Evolutionary conservation across 2,797 vertebrate genomes (phyloP), one percentile per base, ranked within the genome.

Genomic region (Oryzias sinensis): DNA sequence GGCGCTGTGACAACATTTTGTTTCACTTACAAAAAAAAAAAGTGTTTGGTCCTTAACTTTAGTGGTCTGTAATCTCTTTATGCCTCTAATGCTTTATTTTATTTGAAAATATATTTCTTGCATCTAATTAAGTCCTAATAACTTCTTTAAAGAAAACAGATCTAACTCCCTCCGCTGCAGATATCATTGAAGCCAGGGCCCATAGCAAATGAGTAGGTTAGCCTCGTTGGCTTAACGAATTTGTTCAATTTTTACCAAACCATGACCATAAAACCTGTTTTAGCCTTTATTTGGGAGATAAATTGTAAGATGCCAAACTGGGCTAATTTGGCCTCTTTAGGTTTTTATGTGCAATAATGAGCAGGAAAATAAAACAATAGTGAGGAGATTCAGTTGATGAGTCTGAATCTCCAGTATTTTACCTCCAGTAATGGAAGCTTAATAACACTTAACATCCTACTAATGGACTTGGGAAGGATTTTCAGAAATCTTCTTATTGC

Each of bases 361-460:
- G 33, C 33, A 11, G 9, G 20, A n/a, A 17, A 16, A 0, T 27
- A 52, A 22, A 55, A 46, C 43, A 25, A 20, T n/a, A 22, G n/a
- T 44, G 41, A 69, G 59, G 45, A 43, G 42, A 57, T 62, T 62
- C 52, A 47, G 51, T 54, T 79, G 62, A 74, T 73, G 69, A 76
- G 45, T 42, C 68, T 70, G 72, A 62, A 62, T 60, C 65, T 75
- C 59, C 69, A 62, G 75, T 56, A 45, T 59, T 49, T 70, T 56
- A 43, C 68, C 66, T 49, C 46, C 63, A 68, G 58, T 79, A 66
- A 83, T 80, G 68, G 74, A 75, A 77, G 29, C 53, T 49, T 22
- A 8, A 17, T 17, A 27, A 56, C 42, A 43, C 9, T 4, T 37
- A 42, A 40, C 33, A 17, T 58, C 20, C 5, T 24, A 47, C 55